Evolutionary conservation across 64 coral and sea anemone species (phyloP).

Genomic region (Trachythela sp.): DNA sequence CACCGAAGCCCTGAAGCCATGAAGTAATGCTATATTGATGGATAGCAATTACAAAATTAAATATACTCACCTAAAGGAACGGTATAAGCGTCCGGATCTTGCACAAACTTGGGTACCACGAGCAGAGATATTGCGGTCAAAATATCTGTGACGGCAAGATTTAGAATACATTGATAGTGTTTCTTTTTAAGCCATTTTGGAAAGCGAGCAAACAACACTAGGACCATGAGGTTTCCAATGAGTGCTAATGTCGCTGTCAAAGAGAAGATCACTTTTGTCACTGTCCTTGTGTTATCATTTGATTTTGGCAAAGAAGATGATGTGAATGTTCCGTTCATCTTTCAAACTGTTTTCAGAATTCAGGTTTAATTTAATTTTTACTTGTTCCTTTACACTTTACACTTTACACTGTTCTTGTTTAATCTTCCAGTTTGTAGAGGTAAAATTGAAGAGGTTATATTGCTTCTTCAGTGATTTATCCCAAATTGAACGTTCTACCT

Average conservation of each 20-base stretch:
- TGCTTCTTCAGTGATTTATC: too few species aligned
- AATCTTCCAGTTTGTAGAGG: too few species aligned
- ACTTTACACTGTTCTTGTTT: too few species aligned
- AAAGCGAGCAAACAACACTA: neutral
- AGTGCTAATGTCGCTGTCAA: neutral
- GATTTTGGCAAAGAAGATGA: neutral
- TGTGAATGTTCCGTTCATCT: neutral
- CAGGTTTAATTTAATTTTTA: too few species aligned
- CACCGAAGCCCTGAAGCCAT: too few species aligned
- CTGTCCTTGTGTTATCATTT: neutral
- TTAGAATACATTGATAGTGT: neutral
- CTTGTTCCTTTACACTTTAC: too few species aligned
- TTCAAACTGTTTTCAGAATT: neutral
- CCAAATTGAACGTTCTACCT: too few species aligned
- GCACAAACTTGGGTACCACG: neutral
- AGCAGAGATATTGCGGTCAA: slow-evolving; percentile 9
- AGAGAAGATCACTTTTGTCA: slow-evolving; percentile 5
- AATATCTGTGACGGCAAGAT: neutral
- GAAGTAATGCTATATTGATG: too few species aligned
- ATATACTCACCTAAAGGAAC: neutral
- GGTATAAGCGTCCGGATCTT: neutral
- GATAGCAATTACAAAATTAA: too few species aligned
- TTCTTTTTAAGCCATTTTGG: neutral
- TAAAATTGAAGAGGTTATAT: too few species aligned
- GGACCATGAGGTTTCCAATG: neutral